A percentile compares a stretch with the other conserved stretches of the same genome.
These are phyloP conservation scores for Noctilio leporinus DNA, from an alignment of 2,113 vertebrate species.

Conservation along the genomic window DNA sequence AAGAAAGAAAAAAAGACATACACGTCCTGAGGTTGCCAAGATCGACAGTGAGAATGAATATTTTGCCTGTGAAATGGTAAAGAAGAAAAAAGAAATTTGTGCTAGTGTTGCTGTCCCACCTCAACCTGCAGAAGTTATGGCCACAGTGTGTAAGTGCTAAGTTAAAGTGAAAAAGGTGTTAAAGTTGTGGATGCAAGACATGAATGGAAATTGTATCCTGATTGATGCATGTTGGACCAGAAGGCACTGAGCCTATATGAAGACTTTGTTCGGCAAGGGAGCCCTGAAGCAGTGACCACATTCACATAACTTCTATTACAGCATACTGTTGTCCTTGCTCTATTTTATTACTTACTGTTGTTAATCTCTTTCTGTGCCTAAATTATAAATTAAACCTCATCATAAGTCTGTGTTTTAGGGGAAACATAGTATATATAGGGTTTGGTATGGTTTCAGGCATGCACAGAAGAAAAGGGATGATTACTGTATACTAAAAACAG, in stretches of 20 bases:
- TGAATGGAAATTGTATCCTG: neutral
- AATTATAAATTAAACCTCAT: neutral
- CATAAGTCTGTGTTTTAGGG: neutral
- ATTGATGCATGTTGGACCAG: neutral
- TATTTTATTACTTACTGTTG: neutral
- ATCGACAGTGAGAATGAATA: neutral
- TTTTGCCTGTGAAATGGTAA: neutral
- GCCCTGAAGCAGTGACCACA: neutral
- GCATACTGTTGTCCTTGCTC: neutral
- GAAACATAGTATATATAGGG: neutral
- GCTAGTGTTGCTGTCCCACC: no score
- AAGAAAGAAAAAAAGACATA: neutral
- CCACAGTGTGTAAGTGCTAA: neutral
- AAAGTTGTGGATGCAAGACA: neutral
- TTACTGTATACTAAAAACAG: neutral
- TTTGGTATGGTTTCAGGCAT: neutral
- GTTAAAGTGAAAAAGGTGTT: neutral
- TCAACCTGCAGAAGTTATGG: no score
- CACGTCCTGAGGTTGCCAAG: neutral
- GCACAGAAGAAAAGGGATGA: neutral
- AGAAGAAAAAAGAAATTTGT: neutral
- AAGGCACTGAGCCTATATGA: no score
- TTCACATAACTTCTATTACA: neutral
- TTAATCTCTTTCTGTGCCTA: neutral
- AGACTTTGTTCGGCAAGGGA: neutral